phyloP scores from a whole-genome alignment of 2,888 invertebrate species.

The Eurytoma adleriae region DNA sequence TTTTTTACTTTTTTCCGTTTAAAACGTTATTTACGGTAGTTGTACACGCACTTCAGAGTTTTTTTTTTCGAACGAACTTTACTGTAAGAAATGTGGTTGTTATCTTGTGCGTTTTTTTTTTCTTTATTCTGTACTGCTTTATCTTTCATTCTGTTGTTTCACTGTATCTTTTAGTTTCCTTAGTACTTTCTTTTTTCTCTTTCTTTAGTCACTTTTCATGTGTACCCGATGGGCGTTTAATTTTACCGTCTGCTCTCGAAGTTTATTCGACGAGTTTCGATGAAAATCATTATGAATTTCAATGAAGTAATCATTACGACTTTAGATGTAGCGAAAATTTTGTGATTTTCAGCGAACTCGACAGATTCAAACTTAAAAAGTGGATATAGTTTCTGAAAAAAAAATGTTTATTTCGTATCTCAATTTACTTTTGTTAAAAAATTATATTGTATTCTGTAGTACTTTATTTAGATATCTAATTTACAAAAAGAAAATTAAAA shows the following conservation, averaged over 20 bases:
- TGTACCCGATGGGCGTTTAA: conserved; percentile 20
- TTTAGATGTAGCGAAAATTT: too few species aligned
- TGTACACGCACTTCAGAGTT: conserved; percentile 27
- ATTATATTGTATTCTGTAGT: too few species aligned
- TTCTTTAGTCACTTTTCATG: background rate
- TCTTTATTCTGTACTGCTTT: conserved; percentile 24
- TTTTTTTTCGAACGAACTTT: conserved; percentile 4
- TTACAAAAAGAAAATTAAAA: background rate
- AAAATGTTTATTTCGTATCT: too few species aligned
- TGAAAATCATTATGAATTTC: too few species aligned
- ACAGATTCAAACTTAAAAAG: too few species aligned
- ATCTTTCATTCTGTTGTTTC: conserved; percentile 16
- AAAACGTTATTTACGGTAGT: conserved; percentile 23
- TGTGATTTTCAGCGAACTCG: too few species aligned
- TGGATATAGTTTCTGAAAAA: too few species aligned
- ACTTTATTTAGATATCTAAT: too few species aligned
- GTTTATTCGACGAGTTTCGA: too few species aligned
- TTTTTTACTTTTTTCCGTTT: conserved; percentile 39
- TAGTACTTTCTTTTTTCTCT: conserved; percentile 12
- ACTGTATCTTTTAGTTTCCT: conserved; percentile 9
- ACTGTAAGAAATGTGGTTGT: conserved; percentile 27
- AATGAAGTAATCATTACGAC: too few species aligned
- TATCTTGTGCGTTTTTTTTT: conserved; percentile 43
- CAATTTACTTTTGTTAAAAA: too few species aligned
- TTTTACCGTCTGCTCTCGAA: background rate